phyloP scores from a whole-genome alignment of 2,888 invertebrate genomes.

The Heliothis peltigera region DNA sequence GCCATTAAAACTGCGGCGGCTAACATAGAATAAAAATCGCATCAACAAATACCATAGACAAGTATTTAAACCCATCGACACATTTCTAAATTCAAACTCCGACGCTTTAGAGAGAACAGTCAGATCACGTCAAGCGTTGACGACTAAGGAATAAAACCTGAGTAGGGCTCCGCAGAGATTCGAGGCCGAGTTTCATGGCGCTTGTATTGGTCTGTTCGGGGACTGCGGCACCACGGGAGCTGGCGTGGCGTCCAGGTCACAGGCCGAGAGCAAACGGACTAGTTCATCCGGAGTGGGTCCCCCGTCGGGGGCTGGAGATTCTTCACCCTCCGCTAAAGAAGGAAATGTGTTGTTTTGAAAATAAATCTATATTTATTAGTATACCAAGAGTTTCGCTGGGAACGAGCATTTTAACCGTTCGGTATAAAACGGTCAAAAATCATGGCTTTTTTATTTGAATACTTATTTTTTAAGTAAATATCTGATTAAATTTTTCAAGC shows the following conservation, averaged over 20 bases:
- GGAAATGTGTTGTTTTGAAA: neutral
- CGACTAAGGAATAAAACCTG: conserved; percentile 64
- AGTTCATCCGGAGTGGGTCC: conserved; percentile 98
- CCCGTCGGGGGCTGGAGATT: conserved; percentile 90
- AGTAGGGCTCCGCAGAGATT: conserved; percentile 64
- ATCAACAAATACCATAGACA: neutral
- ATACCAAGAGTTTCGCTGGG: too few relatives aligned
- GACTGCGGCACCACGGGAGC: conserved; percentile 78
- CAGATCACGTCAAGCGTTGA: conserved; percentile 50
- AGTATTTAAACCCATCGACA: conserved; percentile 21
- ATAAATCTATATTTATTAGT: too few relatives aligned
- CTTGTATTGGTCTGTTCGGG: conserved; percentile 81
- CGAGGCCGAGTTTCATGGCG: conserved; percentile 73
- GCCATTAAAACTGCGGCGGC: neutral
- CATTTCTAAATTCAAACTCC: conserved; percentile 12
- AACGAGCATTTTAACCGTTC: too few relatives aligned
- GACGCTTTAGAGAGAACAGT: conserved; percentile 15
- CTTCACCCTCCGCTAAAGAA: conserved; percentile 83
- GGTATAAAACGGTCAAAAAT: neutral
- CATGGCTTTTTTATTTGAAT: too few relatives aligned
- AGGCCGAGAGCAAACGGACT: conserved; percentile 96
- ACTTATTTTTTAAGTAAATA: too few relatives aligned
- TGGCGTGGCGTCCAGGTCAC: conserved; percentile 96
- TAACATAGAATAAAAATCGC: neutral
- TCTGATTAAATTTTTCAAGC: too few relatives aligned